Base-by-base conservation (phyloP, 2,113 vertebrate genomes). In the Tragelaphus buxtoni region DNA sequence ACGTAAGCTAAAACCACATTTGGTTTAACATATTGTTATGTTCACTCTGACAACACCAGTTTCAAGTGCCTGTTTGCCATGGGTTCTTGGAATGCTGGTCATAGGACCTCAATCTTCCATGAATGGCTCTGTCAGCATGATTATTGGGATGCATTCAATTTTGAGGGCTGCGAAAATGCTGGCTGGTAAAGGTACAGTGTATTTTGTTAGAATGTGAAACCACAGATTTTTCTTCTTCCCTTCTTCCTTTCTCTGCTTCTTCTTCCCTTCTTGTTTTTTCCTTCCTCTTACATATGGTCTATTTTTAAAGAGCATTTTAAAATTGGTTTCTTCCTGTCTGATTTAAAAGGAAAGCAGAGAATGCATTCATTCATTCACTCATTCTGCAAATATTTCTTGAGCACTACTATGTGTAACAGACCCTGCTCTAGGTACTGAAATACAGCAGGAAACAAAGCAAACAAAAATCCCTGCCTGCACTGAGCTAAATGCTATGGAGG, bases 281-380 rank as follows among this genome's bases (percentile, higher is more conserved):
- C 16, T 58, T 53, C 26, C 24, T 63, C 5, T 72, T 56, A 14
- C 30, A 53, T 45, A 9, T 8, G 8, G 2, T 47, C 32, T 86
- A 32, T 39, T 92, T 72, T 88, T 30, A 56, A 74, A 80, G 45
- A 61, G 4, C 32, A 58, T 32, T 45, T 83, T 53, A 87, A 90
- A 94, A 22, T 49, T 79, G 51, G 20, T 2, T 32, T 79, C 96
- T 90, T 51, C 42, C 47, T 92, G 26, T 61, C 45, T 96, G 11
- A n/a, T 65, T 94, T 89, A 53, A 93, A 97, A 97, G 32, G 32
- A 53, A 9, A 63, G 3, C 24, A 90, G 42, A 77, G 74, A 90
- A 76, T n/a, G 22, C 55, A 76, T 45, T 63, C 16, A 28, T 77
- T 82, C 20, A 13, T 63, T 82, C 30, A 45, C 82, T 87, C 47